Conservation (phyloP, 1,140 invertebrate species). For the Frieseomelitta varia region DNA sequence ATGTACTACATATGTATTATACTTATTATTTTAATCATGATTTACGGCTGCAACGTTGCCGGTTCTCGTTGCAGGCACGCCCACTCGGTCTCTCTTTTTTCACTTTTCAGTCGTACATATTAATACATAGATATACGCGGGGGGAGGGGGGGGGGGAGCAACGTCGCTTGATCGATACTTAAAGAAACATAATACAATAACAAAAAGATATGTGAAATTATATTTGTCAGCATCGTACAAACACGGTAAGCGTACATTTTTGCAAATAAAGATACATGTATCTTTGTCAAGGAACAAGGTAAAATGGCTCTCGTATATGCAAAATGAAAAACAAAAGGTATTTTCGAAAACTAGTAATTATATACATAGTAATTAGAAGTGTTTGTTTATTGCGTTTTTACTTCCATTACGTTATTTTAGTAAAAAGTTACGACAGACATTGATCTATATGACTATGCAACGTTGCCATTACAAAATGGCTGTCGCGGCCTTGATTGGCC, state of each 20-base stretch:
- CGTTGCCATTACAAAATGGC: conserved; percentile 64
- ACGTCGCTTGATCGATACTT: conserved; percentile 69
- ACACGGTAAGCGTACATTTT: not conserved
- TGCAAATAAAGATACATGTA: not conserved
- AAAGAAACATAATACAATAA: conserved; percentile 57
- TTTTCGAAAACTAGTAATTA: not conserved
- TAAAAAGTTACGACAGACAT: not conserved
- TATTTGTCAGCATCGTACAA: conserved; percentile 19
- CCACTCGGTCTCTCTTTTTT: conserved; percentile 71
- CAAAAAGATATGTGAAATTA: conserved; percentile 47
- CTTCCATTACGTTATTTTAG: not conserved
- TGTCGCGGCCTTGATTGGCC: conserved; percentile 57
- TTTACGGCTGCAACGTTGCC: conserved; percentile 80
- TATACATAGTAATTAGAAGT: not conserved
- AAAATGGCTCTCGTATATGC: not conserved
- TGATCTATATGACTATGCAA: conserved; percentile 29
- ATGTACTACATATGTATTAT: conserved; percentile 79
- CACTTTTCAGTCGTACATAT: conserved; percentile 56
- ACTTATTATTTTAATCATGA: conserved; percentile 83
- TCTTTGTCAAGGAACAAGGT: not conserved
- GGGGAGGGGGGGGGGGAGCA: conserved; percentile 57
- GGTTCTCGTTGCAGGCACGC: conserved; percentile 72
- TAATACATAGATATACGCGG: conserved; percentile 55
- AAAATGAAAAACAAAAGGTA: not conserved
- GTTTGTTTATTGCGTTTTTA: not conserved